These are phyloP conservation scores for Oenanthe melanoleuca DNA, from an alignment of 2,113 vertebrate species.

Conservation along the genomic window DNA sequence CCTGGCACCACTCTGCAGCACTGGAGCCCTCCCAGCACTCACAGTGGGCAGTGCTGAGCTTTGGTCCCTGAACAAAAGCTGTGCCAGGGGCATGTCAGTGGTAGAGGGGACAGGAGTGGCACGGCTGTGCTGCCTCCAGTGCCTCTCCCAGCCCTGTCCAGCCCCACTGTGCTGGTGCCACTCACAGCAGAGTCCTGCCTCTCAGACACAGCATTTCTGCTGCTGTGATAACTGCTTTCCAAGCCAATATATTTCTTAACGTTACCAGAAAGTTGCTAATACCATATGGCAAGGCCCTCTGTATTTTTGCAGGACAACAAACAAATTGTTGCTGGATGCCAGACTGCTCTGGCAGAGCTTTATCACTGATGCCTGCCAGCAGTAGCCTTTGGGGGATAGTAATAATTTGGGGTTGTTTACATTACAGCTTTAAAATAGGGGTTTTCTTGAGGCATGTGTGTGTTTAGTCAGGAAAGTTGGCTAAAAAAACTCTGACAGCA, in stretches of 20 bases:
- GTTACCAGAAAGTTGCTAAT: conserved; percentile 69
- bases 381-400: conserved; percentile 62
- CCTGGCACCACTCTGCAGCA: fast-evolving
- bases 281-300: conserved; percentile 65
- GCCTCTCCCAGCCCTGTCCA: background rate
- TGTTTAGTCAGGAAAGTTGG: conserved; percentile 36
- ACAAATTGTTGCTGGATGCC: conserved; percentile 69
- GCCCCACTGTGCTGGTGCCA: background rate
- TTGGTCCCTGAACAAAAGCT: background rate
- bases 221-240: conserved; percentile 52
- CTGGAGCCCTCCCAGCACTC: background rate
- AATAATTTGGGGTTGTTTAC: conserved; percentile 58
- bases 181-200: background rate
- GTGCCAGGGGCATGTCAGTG: background rate
- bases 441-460: conserved; percentile 39
- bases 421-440: conserved; percentile 50
- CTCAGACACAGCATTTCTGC: background rate
- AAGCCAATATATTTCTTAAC: conserved; percentile 66
- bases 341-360: conserved; percentile 66
- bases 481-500: background rate
- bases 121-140: background rate
- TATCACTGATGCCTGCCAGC: conserved; percentile 60
- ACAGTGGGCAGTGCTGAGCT: background rate
- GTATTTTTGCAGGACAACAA: conserved; percentile 69
- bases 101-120: background rate